phyloP scores from a whole-genome alignment of 1,140 invertebrate species.

The Telenomus remus region DNA sequence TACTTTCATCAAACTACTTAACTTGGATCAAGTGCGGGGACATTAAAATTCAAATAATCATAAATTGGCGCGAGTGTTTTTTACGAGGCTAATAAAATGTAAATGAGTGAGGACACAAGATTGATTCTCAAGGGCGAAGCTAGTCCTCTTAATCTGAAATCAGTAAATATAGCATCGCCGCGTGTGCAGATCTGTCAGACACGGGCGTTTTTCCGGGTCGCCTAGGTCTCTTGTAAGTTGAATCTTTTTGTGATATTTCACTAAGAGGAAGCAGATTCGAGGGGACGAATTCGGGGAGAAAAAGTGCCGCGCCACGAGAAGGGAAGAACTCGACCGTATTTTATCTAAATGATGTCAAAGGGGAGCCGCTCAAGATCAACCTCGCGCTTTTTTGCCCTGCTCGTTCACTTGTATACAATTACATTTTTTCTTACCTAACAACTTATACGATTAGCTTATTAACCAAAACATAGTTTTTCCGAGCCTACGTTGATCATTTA shows the following conservation, averaged over 20 bases:
- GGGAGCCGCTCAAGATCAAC: slow-evolving; percentile 58
- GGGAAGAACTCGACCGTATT: slow-evolving; percentile 63
- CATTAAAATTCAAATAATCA: slow-evolving; percentile 21
- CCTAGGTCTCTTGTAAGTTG: slow-evolving; percentile 47
- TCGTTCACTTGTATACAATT: slow-evolving; percentile 34
- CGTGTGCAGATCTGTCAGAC: slow-evolving; percentile 19
- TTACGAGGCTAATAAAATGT: slow-evolving; percentile 50
- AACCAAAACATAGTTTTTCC: too few species aligned
- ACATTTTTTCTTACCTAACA: background rate
- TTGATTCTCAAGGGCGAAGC: slow-evolving; percentile 32
- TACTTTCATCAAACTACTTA: background rate
- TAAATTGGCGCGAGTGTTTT: slow-evolving; percentile 41
- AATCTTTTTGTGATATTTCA: slow-evolving; percentile 57
- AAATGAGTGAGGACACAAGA: slow-evolving; percentile 36
- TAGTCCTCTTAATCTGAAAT: slow-evolving; percentile 46
- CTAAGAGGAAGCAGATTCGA: slow-evolving; percentile 48
- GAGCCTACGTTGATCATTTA: too few species aligned
- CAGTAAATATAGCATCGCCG: slow-evolving; percentile 40
- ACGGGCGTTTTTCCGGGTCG: slow-evolving; percentile 52
- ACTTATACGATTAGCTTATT: too few species aligned
- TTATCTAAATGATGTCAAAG: slow-evolving; percentile 73
- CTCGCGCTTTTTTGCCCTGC: slow-evolving; percentile 25
- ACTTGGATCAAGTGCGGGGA: background rate
- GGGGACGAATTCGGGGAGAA: slow-evolving; percentile 42
- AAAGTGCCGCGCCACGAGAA: slow-evolving; percentile 40